Evolutionary conservation across 2,113 vertebrate species (phyloP).

Genomic region (Mobula hypostoma): DNA sequence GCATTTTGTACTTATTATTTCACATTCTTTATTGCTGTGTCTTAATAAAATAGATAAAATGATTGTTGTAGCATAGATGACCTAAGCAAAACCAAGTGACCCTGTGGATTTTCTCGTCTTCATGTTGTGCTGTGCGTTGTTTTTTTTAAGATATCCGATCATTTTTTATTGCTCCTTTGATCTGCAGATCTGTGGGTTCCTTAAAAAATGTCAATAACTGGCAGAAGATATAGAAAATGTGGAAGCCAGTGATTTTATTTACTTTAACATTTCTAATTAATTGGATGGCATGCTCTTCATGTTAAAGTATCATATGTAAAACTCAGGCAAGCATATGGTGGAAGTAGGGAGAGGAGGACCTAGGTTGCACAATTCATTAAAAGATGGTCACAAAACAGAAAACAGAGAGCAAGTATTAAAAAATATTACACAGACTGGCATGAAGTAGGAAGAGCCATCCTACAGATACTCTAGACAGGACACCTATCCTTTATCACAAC

Average conservation of each 20-base stretch:
- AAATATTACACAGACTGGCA: neutral
- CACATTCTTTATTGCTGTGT: conserved; percentile 13
- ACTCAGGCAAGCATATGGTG: neutral
- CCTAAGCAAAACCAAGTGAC: conserved; percentile 34
- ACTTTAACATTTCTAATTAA: neutral
- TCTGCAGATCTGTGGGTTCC: neutral
- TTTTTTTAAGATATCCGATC: neutral
- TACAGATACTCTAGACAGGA: neutral
- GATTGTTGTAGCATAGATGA: neutral
- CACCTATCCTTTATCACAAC: neutral
- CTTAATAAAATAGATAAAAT: conserved; percentile 28
- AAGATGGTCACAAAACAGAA: neutral
- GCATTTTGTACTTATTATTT: conserved; percentile 33
- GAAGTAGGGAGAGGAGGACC: neutral
- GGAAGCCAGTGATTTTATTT: neutral
- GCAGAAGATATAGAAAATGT: neutral
- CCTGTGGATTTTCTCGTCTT: neutral
- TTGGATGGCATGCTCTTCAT: neutral
- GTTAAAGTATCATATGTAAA: neutral
- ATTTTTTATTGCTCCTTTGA: conserved; percentile 2
- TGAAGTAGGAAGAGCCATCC: neutral
- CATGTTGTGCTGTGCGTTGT: neutral
- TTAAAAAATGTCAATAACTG: neutral
- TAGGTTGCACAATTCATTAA: neutral
- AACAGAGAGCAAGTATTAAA: neutral